phyloP scores from a whole-genome alignment of 2,888 invertebrate genomes.

The Clusia tigrina region DNA sequence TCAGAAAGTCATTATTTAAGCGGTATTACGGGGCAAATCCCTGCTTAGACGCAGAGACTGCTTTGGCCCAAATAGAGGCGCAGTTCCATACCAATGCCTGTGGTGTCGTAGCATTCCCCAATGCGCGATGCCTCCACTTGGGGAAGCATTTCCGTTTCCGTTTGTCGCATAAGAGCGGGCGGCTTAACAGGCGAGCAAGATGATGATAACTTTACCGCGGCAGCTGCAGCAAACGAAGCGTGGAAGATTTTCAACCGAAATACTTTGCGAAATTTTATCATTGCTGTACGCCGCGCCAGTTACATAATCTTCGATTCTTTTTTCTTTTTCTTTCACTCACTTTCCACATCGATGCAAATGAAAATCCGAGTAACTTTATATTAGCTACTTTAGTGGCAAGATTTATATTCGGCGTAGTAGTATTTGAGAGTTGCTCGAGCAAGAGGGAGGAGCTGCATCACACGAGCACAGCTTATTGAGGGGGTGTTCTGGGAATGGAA shows the following conservation, averaged over 20 bases:
- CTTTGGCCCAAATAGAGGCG: not conserved
- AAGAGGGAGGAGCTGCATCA: too few relatives aligned
- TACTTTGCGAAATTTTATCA: not conserved
- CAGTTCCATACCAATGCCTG: not conserved
- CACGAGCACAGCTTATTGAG: too few relatives aligned
- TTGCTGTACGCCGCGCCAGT: not conserved
- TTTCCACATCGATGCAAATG: not conserved
- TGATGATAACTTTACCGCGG: not conserved
- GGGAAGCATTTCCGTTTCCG: conserved; percentile 17
- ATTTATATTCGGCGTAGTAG: conserved; percentile 4
- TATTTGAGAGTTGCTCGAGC: too few relatives aligned
- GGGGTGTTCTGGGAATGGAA: too few relatives aligned
- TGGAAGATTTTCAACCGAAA: not conserved
- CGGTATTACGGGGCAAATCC: conserved; percentile 46
- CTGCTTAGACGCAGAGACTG: conserved; percentile 12
- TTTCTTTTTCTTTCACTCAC: too few relatives aligned
- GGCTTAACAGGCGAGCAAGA: not conserved
- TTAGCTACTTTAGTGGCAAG: not conserved
- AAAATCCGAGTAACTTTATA: not conserved
- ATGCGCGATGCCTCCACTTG: not conserved
- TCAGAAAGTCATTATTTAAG: conserved; percentile 46
- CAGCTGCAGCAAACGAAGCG: conserved; percentile 1
- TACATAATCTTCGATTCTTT: not conserved
- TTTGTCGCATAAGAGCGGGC: not conserved
- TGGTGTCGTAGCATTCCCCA: not conserved